These are phyloP conservation scores for Hormaphis cornu DNA, from an alignment of 1,140 invertebrate genomes.

Conservation along the genomic window DNA sequence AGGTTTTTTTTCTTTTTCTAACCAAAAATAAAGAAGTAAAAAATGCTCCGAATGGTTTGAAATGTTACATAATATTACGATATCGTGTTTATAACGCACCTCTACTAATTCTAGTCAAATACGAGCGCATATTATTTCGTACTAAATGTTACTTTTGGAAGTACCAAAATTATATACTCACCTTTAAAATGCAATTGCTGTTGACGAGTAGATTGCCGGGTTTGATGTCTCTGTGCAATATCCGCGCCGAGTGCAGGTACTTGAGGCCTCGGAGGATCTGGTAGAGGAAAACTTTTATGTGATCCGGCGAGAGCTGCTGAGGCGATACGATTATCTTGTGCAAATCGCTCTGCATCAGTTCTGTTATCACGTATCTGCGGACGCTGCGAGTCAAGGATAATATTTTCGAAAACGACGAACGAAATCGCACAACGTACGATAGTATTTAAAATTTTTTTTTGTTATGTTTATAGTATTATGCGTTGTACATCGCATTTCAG, in stretches of 20 bases:
- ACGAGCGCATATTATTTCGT: neutral
- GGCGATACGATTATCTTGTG: constrained; percentile 99
- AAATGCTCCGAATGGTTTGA: too few relatives aligned
- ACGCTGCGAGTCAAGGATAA: constrained; percentile 50
- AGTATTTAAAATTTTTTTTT: too few relatives aligned
- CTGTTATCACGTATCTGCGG: constrained; percentile 94
- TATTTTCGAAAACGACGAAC: neutral
- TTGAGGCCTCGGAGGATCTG: constrained; percentile 98
- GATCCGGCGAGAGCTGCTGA: constrained; percentile 93
- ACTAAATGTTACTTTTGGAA: neutral
- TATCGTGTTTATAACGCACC: neutral
- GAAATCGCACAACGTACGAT: too few relatives aligned
- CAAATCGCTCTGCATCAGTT: constrained; percentile 97
- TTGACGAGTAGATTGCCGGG: constrained; percentile 98
- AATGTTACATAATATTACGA: too few relatives aligned
- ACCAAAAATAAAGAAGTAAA: too few relatives aligned
- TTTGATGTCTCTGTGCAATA: constrained; percentile 97
- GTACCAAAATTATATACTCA: constrained; percentile 47
- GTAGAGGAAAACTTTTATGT: constrained; percentile 99
- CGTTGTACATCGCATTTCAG: too few relatives aligned
- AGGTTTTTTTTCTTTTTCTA: too few relatives aligned
- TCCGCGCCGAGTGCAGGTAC: constrained; percentile 94
- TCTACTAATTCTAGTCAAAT: neutral
- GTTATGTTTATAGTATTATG: too few relatives aligned
- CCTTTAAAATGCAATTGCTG: constrained; percentile 95